These are phyloP conservation scores for Saccopteryx bilineata DNA, from an alignment of 2,113 vertebrate genomes.

Conservation along the genomic window DNA sequence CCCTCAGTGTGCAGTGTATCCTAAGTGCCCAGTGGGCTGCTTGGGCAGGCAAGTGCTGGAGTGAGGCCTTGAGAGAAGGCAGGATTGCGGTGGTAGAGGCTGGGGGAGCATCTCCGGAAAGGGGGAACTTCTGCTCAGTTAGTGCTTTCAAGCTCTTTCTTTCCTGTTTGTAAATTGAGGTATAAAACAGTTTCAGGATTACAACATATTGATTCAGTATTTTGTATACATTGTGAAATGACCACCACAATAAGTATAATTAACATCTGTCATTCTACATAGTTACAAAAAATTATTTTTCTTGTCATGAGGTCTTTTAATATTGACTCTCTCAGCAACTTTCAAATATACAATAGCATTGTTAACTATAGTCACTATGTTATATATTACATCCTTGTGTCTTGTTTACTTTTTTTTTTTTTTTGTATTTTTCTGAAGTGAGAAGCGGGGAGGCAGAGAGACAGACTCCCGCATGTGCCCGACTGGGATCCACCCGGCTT, in stretches of 20 bases:
- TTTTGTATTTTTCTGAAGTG: too few relatives aligned
- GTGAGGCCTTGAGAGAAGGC: neutral
- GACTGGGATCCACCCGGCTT: too few relatives aligned
- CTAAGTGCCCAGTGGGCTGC: neutral
- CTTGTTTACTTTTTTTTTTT: neutral
- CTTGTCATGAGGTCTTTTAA: neutral
- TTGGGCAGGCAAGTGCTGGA: neutral
- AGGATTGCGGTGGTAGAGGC: neutral
- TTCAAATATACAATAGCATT: neutral
- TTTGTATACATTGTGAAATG: neutral
- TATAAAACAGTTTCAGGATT: neutral
- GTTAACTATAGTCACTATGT: neutral
- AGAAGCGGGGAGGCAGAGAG: too few relatives aligned
- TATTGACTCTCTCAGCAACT: neutral
- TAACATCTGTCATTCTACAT: neutral
- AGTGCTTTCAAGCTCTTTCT: neutral
- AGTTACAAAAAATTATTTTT: neutral
- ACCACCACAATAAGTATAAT: neutral
- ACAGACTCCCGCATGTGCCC: too few relatives aligned
- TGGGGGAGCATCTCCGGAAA: neutral
- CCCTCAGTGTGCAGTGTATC: accelerated
- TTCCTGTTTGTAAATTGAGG: neutral
- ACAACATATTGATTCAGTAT: neutral
- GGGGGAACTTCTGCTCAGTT: neutral
- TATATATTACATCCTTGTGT: neutral